Base-by-base conservation (phyloP, 2,888 invertebrate genomes). In the Brachyptera risi region DNA sequence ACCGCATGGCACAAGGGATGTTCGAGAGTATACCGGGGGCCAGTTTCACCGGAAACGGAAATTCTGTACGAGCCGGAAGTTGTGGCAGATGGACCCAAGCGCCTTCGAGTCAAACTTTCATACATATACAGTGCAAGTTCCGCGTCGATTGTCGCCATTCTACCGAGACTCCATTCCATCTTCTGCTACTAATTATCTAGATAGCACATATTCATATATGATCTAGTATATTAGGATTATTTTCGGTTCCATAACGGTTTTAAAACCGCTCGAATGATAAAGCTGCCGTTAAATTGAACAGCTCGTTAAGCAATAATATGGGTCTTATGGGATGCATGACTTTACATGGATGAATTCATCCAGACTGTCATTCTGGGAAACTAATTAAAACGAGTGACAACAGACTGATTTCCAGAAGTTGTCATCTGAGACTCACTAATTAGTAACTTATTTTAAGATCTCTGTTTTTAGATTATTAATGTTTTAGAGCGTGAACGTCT, bases 31-130 rank as follows among this genome's bases (percentile, higher is more conserved):
- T 11, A 19, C 21, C 44, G 31, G 44, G n/a, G 44, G 15, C 44
- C 4, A 44, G 44, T 44, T 44, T 44, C 44, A 44, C 17, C n/a
- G 44, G 44, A 44, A 37, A 35, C 51, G 54, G 54, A 54, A 54
- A 35, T 19, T 15, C 50, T n/a, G 35, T 35, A 23, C 54, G 11
- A 13, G 37, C 35, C 54, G 54, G 54, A 54, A 54, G 54, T 37
- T 19, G 37, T 35, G 54, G 54, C 54, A 54, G 54, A 35, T 54
- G 54, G 54, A 35, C 35, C 54, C 51, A 19, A 17, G 37, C 37
- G 54, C 31, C 31, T 31, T n/a, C 17, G 17, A n/a, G 37, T 7
- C 19, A 21, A 44, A 44, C 44, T 44, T 44, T 44, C 19, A 11
- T 44, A 17, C n/a, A n/a, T n/a, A n/a, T n/a, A n/a, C n/a, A n/a